These are phyloP conservation scores for Mormyrus lacerda DNA, from an alignment of 2,113 vertebrate species.

Conservation along the genomic window DNA sequence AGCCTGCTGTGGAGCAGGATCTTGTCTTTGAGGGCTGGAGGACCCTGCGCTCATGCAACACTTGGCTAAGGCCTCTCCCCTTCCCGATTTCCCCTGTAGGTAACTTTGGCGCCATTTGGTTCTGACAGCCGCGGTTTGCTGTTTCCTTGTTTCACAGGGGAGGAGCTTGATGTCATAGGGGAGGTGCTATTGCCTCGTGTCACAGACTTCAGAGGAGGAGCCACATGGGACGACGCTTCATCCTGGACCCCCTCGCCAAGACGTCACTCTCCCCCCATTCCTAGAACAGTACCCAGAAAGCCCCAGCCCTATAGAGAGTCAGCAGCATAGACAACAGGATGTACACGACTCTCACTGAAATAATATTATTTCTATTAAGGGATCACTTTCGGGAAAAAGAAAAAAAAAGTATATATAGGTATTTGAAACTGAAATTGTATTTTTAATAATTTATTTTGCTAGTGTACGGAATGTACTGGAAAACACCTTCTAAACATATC, in stretches of 20 bases:
- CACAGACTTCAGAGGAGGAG: background rate
- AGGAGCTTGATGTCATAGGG: background rate
- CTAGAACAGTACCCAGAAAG: background rate
- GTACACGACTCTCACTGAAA: too few relatives aligned
- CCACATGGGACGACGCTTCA: background rate
- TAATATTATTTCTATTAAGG: background rate
- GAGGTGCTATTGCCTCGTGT: background rate
- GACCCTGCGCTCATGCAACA: background rate
- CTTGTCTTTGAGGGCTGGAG: background rate
- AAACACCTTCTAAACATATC: background rate
- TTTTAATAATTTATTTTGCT: background rate
- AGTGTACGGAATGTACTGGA: background rate
- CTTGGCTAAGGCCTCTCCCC: background rate
- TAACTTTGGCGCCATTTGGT: background rate
- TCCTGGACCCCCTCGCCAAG: background rate
- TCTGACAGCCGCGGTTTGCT: background rate
- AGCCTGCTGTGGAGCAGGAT: background rate
- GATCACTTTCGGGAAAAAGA: background rate
- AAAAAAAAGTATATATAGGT: background rate
- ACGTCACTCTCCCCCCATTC: background rate
- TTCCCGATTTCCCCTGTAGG: background rate
- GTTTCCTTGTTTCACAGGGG: background rate
- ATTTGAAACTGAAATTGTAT: background rate
- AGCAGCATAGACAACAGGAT: constrained; percentile 19
- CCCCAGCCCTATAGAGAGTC: background rate